These are phyloP conservation scores for Tricholaema leucomelas DNA, from an alignment of 2,113 vertebrate species.

Conservation along the genomic window DNA sequence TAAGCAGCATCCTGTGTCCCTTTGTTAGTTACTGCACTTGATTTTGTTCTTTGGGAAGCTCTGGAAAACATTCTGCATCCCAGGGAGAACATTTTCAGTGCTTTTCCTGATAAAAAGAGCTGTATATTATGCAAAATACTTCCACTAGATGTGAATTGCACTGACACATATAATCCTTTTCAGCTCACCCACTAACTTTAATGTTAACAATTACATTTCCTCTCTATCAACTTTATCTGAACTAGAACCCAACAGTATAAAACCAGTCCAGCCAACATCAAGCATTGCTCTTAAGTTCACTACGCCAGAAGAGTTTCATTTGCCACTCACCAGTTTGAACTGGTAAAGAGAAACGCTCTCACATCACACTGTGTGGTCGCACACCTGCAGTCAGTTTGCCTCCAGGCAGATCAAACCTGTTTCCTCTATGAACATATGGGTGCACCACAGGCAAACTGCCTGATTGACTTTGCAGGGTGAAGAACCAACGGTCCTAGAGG, in stretches of 20 bases:
- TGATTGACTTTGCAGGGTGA: neutral
- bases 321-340: neutral
- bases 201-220: neutral
- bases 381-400: neutral
- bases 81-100: neutral
- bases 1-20: neutral
- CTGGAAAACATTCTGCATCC: neutral
- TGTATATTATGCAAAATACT: neutral
- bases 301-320: neutral
- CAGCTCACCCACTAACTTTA: neutral
- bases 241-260: neutral
- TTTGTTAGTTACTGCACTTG: neutral
- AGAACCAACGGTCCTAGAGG: neutral
- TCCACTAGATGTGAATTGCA: neutral
- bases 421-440: accelerated
- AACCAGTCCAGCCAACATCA: neutral
- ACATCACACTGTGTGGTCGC: neutral
- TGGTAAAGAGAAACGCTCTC: neutral
- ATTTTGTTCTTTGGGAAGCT: neutral
- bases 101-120: neutral
- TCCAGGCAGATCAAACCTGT: neutral
- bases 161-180: neutral
- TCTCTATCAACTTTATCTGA: neutral
- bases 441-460: neutral
- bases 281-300: neutral